Base-by-base conservation (phyloP, 2,797 vertebrate genomes). In the Myiotriccus ornatus region DNA sequence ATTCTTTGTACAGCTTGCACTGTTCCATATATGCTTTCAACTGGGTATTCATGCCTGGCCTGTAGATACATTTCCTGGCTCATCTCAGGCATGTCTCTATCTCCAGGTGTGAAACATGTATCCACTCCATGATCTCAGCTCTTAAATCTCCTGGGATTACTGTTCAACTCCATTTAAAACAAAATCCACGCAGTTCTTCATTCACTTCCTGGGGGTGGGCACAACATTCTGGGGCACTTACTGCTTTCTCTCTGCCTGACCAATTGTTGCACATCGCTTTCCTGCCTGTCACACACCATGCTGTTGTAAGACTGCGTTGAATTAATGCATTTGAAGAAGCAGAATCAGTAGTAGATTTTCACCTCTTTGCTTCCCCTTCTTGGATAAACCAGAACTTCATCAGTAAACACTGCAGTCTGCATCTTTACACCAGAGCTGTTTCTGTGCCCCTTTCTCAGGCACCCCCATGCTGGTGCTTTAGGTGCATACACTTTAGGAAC, bases 61-160 rank as follows among this genome's bases (percentile, higher is more conserved):
- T 93, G 86, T 84, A 87, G 93, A 89, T 96, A 95, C 60, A 84
- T 95, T 96, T 97, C 81, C 93, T 95, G 89, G 86, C 92, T 94
- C 94, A 95, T 95, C 93, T 94, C 88, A 95, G 95, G 90, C 94
- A 95, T 85, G 88, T 93, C 68, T 93, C 81, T 95, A 90, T 92
- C 63, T 81, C 60, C 93, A 97, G 90, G 90, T 96, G 95, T 90
- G 94, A 96, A 95, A 93, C 83, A 94, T 39, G 53, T 83, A 95
- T 87, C 80, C 60, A 83, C 24, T 76, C 34, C 84, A 70, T 95
- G 94, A 97, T 90, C 67, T 94, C 92, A 95, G 84, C 60, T 90
- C 67, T 85, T 84, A 83, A 93, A 90, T 94, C 92, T 84, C 81
- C 68, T 34, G 52, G 67, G 90, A 95, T 95, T 93, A 96, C 71